Evolutionary conservation across 2,113 vertebrate genomes (phyloP).

Genomic region (Pelvicachromis taeniatus): DNA sequence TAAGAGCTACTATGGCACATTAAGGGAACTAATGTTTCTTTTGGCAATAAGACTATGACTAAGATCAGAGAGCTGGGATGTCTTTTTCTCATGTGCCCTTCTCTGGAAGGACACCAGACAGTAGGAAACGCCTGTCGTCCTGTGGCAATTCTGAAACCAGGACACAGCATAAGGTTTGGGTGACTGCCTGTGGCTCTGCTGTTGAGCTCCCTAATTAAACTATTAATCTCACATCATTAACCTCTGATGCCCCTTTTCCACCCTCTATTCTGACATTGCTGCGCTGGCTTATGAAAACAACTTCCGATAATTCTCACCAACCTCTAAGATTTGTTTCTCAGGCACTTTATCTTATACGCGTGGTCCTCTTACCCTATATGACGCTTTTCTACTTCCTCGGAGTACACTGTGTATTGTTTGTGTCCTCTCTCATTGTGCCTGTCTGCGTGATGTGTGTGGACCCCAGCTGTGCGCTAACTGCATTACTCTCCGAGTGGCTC

Average conservation of each 20-base stretch:
- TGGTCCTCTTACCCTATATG: not conserved
- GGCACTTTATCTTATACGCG: not conserved
- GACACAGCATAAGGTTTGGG: conserved; percentile 46
- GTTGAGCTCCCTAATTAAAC: conserved; percentile 67
- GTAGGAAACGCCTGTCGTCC: conserved; percentile 18
- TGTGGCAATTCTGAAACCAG: conserved; percentile 21
- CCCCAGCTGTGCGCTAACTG: conserved; percentile 65
- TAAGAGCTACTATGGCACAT: not conserved
- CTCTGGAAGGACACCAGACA: conserved; percentile 42
- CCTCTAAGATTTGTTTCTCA: not conserved
- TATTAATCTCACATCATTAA: conserved; percentile 75
- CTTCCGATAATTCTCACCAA: not conserved
- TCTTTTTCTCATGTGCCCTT: conserved; percentile 23
- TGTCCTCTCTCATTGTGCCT: not conserved
- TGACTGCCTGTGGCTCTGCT: conserved; percentile 48
- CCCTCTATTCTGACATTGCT: conserved; percentile 44
- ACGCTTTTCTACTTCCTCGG: not conserved
- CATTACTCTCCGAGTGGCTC: conserved; percentile 65
- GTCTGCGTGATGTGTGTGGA: conserved; percentile 25
- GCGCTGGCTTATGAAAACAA: conserved; percentile 37
- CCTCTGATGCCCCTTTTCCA: conserved; percentile 48
- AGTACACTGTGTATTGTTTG: not conserved
- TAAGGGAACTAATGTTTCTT: not conserved
- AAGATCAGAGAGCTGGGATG: not conserved
- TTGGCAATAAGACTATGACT: not conserved